These are phyloP conservation scores for Desmodus rotundus DNA, from an alignment of 2,113 vertebrate species.

Conservation along the genomic window DNA sequence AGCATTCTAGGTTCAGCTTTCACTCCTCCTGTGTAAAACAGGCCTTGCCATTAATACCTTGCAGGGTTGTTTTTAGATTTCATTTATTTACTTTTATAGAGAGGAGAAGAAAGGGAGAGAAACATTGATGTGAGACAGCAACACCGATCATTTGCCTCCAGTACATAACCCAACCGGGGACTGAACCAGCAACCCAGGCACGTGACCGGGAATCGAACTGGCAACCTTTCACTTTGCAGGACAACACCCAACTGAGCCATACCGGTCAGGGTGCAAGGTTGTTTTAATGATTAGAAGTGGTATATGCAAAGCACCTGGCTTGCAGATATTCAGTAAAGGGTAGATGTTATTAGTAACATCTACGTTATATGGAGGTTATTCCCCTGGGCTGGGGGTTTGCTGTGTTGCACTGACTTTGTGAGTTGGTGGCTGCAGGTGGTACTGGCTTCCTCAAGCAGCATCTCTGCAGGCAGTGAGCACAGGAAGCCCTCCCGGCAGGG, in stretches of 20 bases:
- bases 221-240: no score
- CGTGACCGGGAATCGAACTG: no score
- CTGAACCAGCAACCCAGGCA: no score
- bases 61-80: no score
- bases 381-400: background rate
- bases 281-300: background rate
- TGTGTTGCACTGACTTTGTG: background rate
- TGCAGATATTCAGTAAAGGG: background rate
- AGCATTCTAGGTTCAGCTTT: background rate
- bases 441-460: no score
- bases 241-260: no score
- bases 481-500: fast-evolving
- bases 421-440: background rate
- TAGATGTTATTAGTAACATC: background rate
- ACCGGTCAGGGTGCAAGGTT: background rate
- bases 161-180: no score
- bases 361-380: background rate
- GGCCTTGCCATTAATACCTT: background rate
- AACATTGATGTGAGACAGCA: no score
- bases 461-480: background rate
- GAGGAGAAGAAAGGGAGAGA: no score
- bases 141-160: no score
- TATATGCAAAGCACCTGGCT: background rate
- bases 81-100: no score
- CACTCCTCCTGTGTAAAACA: background rate